phyloP scores from a whole-genome alignment of 2,797 vertebrate genomes.

The Aselliscus stoliczkanus region DNA sequence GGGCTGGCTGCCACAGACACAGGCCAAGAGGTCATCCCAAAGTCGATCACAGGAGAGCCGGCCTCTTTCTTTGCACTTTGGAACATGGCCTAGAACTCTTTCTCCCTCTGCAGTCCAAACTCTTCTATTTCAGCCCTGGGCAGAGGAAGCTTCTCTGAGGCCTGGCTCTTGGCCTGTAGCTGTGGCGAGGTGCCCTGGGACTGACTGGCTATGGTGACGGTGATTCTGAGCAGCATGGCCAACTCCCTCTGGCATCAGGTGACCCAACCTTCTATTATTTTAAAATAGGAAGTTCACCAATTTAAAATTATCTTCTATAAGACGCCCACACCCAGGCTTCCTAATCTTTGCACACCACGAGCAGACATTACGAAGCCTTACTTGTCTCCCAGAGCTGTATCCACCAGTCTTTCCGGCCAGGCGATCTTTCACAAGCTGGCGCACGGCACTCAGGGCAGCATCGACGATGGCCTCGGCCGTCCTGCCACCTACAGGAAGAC shows the following conservation, averaged over 20 bases:
- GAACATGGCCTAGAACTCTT: constrained; percentile 86
- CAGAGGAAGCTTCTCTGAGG: constrained; percentile 87
- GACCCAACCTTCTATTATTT: not conserved
- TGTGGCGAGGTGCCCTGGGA: constrained; percentile 89
- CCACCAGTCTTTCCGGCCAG: constrained; percentile 87
- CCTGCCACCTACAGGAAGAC: constrained; percentile 86
- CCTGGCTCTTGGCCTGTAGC: constrained; percentile 89
- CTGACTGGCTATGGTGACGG: constrained; percentile 84
- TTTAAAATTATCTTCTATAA: not conserved
- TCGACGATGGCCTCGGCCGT: constrained; percentile 93
- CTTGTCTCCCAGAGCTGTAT: constrained; percentile 87
- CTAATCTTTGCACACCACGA: not conserved
- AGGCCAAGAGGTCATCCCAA: constrained; percentile 68
- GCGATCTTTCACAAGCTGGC: constrained; percentile 90
- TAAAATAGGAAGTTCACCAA: not conserved
- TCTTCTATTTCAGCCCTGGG: constrained; percentile 89
- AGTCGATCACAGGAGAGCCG: constrained; percentile 66
- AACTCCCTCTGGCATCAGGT: not conserved
- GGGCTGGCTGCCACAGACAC: constrained; percentile 77
- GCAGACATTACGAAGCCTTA: constrained; percentile 53
- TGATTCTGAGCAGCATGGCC: too few relatives aligned
- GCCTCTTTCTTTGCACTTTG: constrained; percentile 74
- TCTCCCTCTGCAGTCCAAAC: constrained; percentile 88
- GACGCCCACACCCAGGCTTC: not conserved
- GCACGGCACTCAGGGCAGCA: constrained; percentile 86